phyloP scores from a whole-genome alignment of 2,888 invertebrate genomes.

The Lysandra bellargus region DNA sequence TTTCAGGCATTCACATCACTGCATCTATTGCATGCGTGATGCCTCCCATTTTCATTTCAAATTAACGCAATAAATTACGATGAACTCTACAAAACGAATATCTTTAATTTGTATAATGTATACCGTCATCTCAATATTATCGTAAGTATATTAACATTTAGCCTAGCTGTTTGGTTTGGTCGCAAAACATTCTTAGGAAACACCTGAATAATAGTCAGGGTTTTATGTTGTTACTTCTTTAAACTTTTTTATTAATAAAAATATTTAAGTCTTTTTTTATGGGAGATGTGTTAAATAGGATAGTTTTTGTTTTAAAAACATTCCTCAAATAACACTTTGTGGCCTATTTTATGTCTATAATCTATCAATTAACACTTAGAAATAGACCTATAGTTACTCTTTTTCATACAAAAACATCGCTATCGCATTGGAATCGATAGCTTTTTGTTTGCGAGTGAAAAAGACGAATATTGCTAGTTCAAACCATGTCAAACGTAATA shows the following conservation, averaged over 20 bases:
- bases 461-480: background rate
- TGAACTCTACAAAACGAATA: slow-evolving; percentile 41
- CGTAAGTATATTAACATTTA: background rate
- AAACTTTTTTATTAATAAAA: background rate
- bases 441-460: background rate
- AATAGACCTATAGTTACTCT: background rate
- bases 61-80: slow-evolving; percentile 55
- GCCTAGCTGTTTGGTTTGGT: background rate
- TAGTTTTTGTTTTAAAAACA: no score
- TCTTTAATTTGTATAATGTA: background rate
- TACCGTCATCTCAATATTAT: background rate
- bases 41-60: slow-evolving; percentile 53
- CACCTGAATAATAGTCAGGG: background rate
- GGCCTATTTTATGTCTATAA: no score
- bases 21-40: slow-evolving; percentile 50
- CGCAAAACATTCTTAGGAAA: no score
- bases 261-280: no score
- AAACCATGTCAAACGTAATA: background rate
- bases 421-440: background rate
- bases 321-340: no score
- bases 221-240: background rate
- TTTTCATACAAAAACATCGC: background rate
- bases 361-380: background rate
- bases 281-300: no score
- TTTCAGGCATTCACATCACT: slow-evolving; percentile 47